Base-by-base conservation (phyloP, 2,888 invertebrate species). In the Nomada goodeniana region DNA sequence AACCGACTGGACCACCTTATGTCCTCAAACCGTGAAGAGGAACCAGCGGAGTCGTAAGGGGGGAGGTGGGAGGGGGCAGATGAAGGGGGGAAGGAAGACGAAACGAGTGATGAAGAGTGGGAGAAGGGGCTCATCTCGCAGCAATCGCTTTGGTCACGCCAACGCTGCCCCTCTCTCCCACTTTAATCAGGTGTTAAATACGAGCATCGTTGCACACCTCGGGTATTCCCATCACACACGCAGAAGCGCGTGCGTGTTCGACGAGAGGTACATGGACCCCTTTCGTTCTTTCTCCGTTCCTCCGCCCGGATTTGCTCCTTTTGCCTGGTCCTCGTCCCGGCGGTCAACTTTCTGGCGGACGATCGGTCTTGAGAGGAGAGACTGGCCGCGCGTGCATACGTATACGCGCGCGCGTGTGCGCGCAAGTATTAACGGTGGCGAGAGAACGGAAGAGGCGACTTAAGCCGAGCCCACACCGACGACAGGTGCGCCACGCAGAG, bases 151-250 rank as follows among this genome's bases (percentile, higher is more conserved):
- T 89, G 90, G 91, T 91, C 91, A 92, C 91, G 92, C 92, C 89
- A 90, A 90, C 89, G 88, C 88, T 86, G 74, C 82, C 70, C 83
- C 71, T 80, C 83, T 79, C 86, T 85, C 83, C 86, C 86, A 82
- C 90, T 92, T 93, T 92, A 93, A 93, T 93, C 92, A 92, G 92
- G 92, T 93, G 92, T 92, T 92, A 92, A 92, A 93, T 93, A 92
- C 91, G 92, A 92, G 90, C 91, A 90, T 91, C 90, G 89, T 88
- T 83, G 87, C 85, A 84, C 86, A 82, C 84, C 88, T 85, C 75
- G 71, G 69, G 70, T 86, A 78, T 88, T 86, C 76, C 82, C 80
- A 76, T 83, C 76, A 70, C 77, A 47, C 53, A 53, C n/a, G n/a
- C 7, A 9, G 18, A 18, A 18, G 23, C 23, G 20, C 57, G 57